phyloP scores from a whole-genome alignment of 2,113 vertebrate genomes.

The Cettia cetti region DNA sequence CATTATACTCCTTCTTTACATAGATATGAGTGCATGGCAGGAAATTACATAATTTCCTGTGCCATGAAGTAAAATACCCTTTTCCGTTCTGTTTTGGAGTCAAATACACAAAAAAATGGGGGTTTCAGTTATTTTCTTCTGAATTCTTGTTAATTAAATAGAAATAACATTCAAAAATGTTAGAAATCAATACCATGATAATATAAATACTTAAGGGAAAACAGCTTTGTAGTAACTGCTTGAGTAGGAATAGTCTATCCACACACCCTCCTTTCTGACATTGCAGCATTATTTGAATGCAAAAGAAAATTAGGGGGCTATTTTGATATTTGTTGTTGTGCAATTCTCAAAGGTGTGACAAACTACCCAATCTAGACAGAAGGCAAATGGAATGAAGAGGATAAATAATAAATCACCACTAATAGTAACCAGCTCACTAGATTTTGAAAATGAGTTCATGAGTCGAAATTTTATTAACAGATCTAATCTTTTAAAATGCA shows the following conservation, averaged over 20 bases:
- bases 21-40: not conserved
- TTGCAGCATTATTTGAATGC: not conserved
- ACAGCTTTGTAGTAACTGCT: not conserved
- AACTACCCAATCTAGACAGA: not conserved
- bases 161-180: not conserved
- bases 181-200: not conserved
- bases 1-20: not conserved
- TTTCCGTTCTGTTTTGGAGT: not conserved
- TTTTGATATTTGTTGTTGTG: not conserved
- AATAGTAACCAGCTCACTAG: not conserved
- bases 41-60: conserved; percentile 21
- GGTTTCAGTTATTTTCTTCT: not conserved
- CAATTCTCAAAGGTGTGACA: not conserved
- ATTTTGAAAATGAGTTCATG: not conserved
- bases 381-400: not conserved
- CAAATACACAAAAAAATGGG: not conserved
- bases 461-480: not conserved
- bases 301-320: not conserved
- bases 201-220: not conserved
- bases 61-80: not conserved
- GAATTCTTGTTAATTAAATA: not conserved
- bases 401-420: not conserved
- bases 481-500: not conserved
- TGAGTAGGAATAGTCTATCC: not conserved
- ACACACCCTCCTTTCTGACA: not conserved